Base-by-base conservation (phyloP, 2,888 invertebrate species). In the Clostera curtula region DNA sequence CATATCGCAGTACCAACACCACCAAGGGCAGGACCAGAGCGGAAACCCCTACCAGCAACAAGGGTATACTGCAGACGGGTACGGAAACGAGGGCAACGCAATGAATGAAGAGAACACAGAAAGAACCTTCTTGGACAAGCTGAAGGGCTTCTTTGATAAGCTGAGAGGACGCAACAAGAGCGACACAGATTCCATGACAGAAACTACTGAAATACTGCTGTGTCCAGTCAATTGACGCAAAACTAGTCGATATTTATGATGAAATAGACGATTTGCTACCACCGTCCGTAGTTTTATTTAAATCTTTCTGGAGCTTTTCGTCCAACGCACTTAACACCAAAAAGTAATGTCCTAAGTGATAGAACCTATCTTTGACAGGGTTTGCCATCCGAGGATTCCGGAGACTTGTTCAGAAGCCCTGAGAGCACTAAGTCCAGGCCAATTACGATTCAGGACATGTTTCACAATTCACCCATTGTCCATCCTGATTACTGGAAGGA, bases 291-390 rank as follows among this genome's bases (percentile, higher is more conserved):
- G 2, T 6, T 12, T 12, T 19, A 20, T 11, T 22, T n/a, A 12
- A n/a, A 8, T 12, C 6, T 8, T n/a, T n/a, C n/a, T 8, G 22
- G 17, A 34, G 22, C 27, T 34, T 45, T 73, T 75, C 75, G 77
- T 79, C 77, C 59, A 77, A 73, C 77, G 79, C 80, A 77, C 75
- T 73, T 50, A 39, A 36, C 40, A 34, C 41, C 34, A 30, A 29
- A 29, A 32, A 25, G 23, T 29, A 31, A 37, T 29, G 31, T 43
- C 32, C 30, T 38, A 42, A 45, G 44, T 62, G 48, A 49, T 39
- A 49, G 44, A 56, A 49, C 55, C 42, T 36, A 76, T 75, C 66
- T 65, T 79, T 66, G 57, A 60, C 82, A 82, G 82, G 80, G 64
- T 39, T 33, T 56, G 31, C 56, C 49, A 19, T 53, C 36, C 29